Conservation (phyloP, 2,797 vertebrate species). For the Hemibagrus guttatus region DNA sequence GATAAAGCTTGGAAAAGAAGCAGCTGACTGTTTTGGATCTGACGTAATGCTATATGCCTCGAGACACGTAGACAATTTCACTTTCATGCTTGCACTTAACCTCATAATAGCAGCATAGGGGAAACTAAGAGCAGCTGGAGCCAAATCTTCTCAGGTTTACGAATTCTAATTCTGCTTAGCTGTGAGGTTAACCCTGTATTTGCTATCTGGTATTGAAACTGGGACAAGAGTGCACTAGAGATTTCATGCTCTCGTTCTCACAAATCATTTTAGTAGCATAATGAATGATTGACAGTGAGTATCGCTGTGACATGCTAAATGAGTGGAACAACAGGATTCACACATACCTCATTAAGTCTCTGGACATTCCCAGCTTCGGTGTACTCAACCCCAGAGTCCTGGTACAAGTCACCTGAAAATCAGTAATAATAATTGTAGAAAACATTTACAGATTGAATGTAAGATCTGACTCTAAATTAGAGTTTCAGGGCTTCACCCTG, state of each 20-base stretch:
- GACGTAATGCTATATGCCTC: not conserved
- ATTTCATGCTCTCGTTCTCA: slow-evolving; percentile 23
- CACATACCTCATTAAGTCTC: slow-evolving; percentile 83
- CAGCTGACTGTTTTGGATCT: not conserved
- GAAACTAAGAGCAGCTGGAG: slow-evolving; percentile 12
- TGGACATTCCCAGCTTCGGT: slow-evolving; percentile 78
- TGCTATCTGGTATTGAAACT: not conserved
- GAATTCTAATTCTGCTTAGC: not conserved
- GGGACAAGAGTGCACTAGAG: not conserved
- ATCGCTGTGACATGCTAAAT: not conserved
- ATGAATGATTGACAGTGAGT: not conserved
- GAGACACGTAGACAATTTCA: not conserved
- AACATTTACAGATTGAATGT: not conserved
- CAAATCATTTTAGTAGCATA: slow-evolving; percentile 8
- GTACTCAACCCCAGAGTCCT: slow-evolving; percentile 79
- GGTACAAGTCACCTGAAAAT: slow-evolving; percentile 81
- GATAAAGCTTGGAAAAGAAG: slow-evolving; percentile 12
- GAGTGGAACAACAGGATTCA: not conserved
- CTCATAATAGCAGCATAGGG: not conserved
- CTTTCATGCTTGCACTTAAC: not conserved
- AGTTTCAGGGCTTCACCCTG: not conserved
- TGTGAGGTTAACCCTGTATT: not conserved
- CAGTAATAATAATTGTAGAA: not conserved
- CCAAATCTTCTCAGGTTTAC: not conserved
- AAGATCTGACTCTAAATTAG: not conserved